Evolutionary conservation across 2,888 invertebrate species (phyloP), one percentile per base, ranked within the genome.

Genomic region (Seladonia tumulorum): DNA sequence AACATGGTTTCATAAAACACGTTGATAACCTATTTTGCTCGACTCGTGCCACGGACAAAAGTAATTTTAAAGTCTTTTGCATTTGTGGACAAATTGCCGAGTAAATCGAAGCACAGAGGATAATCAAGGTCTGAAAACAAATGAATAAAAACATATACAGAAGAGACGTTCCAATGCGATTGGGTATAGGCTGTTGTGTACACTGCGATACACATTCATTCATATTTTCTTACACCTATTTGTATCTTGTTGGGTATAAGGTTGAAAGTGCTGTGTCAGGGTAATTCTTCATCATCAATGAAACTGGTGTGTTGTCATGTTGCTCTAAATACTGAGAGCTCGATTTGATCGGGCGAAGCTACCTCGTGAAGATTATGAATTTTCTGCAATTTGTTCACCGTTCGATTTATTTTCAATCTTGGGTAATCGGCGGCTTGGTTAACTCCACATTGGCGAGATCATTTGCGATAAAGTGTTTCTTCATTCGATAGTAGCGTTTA

Each of bases 201-300:
- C 12, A 57, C 22, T 57, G 29, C 3, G 29, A 63, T 29, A 29
- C 18, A 63, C 29, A 29, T 63, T 63, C 63, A 63, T 63, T 63
- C 16, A 29, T 25, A 29, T 63, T 63, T 63, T 63, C 63, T 29
- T 63, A 29, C 29, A 63, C 63, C 63, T 63, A 29, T 18, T 63
- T 29, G 63, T 57, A 53, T 53, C 53, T 53, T 16, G 60, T 63
- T 63, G 60, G 16, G 29, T 16, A 63, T 63, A 8, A 63, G 14
- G 63, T 63, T 29, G 22, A 68, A 39, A 39, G 68, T 68, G 68
- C 68, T 68, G 39, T 68, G 68, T 68, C 39, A 68, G 68, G 68
- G 35, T 22, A 68, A 68, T 68, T 29, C 29, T 66, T 39, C 68
- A 68, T 68, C 68, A 22, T 68, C 39, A 68, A 68, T 39, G 68